These are phyloP conservation scores for Catocala fraxini DNA, from an alignment of 2,888 invertebrate species.

Conservation along the genomic window DNA sequence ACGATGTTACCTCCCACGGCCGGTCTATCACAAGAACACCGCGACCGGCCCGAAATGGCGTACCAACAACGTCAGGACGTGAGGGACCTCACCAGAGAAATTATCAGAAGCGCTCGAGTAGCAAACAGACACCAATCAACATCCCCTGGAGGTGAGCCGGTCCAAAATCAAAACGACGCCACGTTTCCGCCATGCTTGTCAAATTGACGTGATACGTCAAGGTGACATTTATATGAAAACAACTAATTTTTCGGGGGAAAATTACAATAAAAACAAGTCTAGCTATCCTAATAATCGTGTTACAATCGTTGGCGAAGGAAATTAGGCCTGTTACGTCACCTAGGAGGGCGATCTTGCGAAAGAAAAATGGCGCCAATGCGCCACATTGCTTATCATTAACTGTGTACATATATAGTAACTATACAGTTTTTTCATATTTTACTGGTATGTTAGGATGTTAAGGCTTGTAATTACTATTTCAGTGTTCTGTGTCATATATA, in stretches of 20 bases:
- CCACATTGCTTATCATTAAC: conserved; percentile 55
- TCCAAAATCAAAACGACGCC: conserved; percentile 80
- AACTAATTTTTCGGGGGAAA: conserved; percentile 69
- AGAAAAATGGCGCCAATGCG: conserved; percentile 86
- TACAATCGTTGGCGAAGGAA: conserved; percentile 52
- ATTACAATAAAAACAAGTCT: conserved; percentile 56
- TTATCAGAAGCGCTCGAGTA: conserved; percentile 80
- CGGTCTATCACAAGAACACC: conserved; percentile 82
- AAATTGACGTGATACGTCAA: conserved; percentile 86
- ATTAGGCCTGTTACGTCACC: conserved; percentile 82
- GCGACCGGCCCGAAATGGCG: conserved; percentile 84
- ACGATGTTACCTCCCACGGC: conserved; percentile 85
- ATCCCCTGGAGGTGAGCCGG: conserved; percentile 84
- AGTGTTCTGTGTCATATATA: conserved; percentile 41
- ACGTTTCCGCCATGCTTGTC: conserved; percentile 88
- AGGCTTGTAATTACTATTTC: conserved; percentile 6
- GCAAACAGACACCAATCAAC: conserved; percentile 78
- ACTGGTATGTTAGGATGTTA: background rate
- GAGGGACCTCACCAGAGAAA: conserved; percentile 80
- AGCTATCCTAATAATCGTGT: conserved; percentile 32
- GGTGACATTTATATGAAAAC: conserved; percentile 86
- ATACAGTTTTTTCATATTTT: conserved; percentile 11
- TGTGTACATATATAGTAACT: conserved; percentile 20
- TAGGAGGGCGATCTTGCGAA: conserved; percentile 69
- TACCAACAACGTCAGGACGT: conserved; percentile 83